Conservation (phyloP, 1,140 invertebrate genomes). For the Apis cerana region DNA sequence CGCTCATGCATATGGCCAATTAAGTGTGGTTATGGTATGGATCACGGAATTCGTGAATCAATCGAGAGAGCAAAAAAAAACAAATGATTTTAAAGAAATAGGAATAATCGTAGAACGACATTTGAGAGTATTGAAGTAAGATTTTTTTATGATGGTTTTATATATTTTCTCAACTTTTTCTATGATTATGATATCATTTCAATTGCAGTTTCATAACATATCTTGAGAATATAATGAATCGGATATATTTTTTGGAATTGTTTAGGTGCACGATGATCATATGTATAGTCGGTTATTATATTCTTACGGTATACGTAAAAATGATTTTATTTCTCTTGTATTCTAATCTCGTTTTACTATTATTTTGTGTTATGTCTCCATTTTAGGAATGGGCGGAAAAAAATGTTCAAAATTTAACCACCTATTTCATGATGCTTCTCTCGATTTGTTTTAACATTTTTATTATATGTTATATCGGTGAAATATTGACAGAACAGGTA, state of each 20-base stretch:
- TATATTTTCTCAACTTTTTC: no score
- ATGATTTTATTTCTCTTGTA: not conserved
- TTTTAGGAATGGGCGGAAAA: slow-evolving; percentile 62
- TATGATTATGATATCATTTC: not conserved
- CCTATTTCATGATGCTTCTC: slow-evolving; percentile 40
- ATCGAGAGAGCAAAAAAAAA: not conserved
- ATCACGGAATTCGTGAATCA: slow-evolving; percentile 31
- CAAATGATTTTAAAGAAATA: not conserved
- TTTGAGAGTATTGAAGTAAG: slow-evolving; percentile 42
- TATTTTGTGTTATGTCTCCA: not conserved
- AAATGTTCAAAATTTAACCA: slow-evolving; percentile 12
- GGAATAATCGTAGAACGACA: slow-evolving; percentile 52
- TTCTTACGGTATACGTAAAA: slow-evolving; percentile 56
- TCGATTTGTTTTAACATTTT: slow-evolving; percentile 66
- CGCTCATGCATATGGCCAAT: slow-evolving; percentile 51
- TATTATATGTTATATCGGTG: slow-evolving; percentile 68
- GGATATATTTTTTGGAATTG: slow-evolving; percentile 64
- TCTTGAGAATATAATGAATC: slow-evolving; percentile 57
- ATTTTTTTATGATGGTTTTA: not conserved
- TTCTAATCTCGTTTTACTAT: not conserved
- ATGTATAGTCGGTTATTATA: slow-evolving; percentile 66
- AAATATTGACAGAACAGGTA: slow-evolving; percentile 66
- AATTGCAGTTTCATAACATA: slow-evolving; percentile 58
- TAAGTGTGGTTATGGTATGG: slow-evolving; percentile 35
- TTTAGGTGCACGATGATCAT: slow-evolving; percentile 61